These are phyloP conservation scores for Poecilia latipinna DNA, from an alignment of 2,113 vertebrate species.

Conservation along the genomic window DNA sequence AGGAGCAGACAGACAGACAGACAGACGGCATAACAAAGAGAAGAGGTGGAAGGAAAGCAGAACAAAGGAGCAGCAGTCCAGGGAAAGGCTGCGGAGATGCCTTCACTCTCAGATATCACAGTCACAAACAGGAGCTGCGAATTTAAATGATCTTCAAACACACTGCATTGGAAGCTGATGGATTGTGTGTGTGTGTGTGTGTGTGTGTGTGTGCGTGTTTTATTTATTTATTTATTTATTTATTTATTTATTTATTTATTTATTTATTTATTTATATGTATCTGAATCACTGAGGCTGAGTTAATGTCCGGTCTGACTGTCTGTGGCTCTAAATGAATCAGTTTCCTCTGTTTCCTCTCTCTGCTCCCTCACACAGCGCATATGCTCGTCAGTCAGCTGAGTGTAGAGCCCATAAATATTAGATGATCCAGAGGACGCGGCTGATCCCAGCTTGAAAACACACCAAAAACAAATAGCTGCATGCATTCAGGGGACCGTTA, in stretches of 20 bases:
- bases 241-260: too few species aligned
- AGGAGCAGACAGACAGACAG: constrained; percentile 10
- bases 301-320: constrained; percentile 27
- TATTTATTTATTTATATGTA: background rate
- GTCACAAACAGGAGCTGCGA: constrained; percentile 25
- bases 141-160: constrained; percentile 29
- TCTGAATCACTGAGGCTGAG: constrained; percentile 10
- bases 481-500: constrained; percentile 13
- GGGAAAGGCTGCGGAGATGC: constrained; percentile 70
- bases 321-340: constrained; percentile 51
- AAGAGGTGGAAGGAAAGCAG: constrained; percentile 62
- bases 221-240: background rate
- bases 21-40: constrained; percentile 73
- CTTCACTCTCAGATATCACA: constrained; percentile 72
- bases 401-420: constrained; percentile 71
- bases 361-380: constrained; percentile 39
- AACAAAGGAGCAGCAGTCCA: constrained; percentile 70
- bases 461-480: constrained; percentile 33
- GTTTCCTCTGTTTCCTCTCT: constrained; percentile 62
- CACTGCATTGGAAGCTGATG: background rate
- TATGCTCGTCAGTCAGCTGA: constrained; percentile 39
- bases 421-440: constrained; percentile 72
- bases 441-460: constrained; percentile 51
- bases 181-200: background rate
- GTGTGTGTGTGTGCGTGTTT: too few species aligned